Evolutionary conservation across 2,888 invertebrate genomes (phyloP).

Genomic region (Lathronympha strigana): DNA sequence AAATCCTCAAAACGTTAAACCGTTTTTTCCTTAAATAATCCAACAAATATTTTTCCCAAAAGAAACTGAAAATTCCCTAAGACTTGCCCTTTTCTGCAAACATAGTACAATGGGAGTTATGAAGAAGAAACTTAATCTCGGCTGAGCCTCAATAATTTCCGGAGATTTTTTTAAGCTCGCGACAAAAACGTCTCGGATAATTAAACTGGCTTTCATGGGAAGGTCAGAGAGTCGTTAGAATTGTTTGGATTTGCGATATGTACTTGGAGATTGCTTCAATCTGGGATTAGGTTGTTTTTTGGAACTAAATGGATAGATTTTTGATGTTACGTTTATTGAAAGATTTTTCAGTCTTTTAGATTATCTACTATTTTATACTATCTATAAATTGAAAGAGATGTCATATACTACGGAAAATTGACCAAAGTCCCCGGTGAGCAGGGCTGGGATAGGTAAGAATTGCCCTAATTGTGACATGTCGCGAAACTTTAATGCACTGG

Average conservation of each 20-base stretch:
- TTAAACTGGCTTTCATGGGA: constrained; percentile 23
- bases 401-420: too few relatives aligned
- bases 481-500: too few relatives aligned
- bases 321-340: too few relatives aligned
- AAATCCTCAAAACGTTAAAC: not conserved
- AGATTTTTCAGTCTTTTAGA: too few relatives aligned
- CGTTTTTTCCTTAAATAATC: not conserved
- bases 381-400: too few relatives aligned
- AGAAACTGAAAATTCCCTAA: not conserved
- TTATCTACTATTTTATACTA: too few relatives aligned
- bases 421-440: too few relatives aligned
- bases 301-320: too few relatives aligned
- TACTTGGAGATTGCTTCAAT: not conserved
- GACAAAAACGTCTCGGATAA: constrained; percentile 41
- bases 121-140: constrained; percentile 35
- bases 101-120: constrained; percentile 29
- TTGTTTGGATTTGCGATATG: not conserved
- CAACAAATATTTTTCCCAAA: too few relatives aligned
- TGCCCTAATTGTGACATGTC: too few relatives aligned
- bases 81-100: constrained; percentile 13
- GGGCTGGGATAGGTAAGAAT: too few relatives aligned
- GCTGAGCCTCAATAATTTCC: constrained; percentile 35
- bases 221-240: not conserved
- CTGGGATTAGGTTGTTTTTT: constrained; percentile 1
- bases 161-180: constrained; percentile 33